These are phyloP conservation scores for Percopsis transmontana DNA, from an alignment of 2,113 vertebrate genomes.

Conservation along the genomic window DNA sequence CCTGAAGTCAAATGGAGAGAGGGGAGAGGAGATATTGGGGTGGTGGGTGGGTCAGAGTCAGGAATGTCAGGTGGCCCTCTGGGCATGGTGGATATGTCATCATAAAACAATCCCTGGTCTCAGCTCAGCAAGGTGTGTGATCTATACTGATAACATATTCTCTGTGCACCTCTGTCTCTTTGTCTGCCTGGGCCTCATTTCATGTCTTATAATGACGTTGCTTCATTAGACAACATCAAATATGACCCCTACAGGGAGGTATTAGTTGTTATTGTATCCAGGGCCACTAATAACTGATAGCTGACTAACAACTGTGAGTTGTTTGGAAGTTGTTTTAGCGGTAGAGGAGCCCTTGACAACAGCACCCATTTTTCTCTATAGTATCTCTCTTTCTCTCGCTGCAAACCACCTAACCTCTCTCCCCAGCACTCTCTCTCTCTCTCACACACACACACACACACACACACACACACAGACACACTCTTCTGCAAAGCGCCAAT, in stretches of 20 bases:
- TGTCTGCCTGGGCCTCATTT: slow-evolving; percentile 9
- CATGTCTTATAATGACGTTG: not conserved
- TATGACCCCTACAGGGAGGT: not conserved
- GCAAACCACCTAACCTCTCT: slow-evolving; percentile 6
- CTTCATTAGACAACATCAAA: not conserved
- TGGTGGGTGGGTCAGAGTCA: slow-evolving; percentile 62
- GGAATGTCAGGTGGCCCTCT: slow-evolving; percentile 83
- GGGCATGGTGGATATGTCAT: slow-evolving; percentile 80
- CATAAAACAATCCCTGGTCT: slow-evolving; percentile 78
- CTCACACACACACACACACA: not conserved
- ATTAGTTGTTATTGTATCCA: not conserved
- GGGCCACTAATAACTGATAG: slow-evolving; percentile 13
- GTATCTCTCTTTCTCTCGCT: not conserved
- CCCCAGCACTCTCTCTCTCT: not conserved
- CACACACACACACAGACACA: slow-evolving; percentile 7
- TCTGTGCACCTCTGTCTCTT: slow-evolving; percentile 32
- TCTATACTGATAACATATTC: slow-evolving; percentile 69
- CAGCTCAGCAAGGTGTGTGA: slow-evolving; percentile 63
- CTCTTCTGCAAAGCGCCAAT: slow-evolving; percentile 31
- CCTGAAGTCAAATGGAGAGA: slow-evolving; percentile 51
- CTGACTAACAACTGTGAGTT: not conserved
- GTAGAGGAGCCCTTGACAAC: too few species aligned
- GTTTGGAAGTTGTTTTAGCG: too few species aligned
- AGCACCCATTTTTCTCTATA: slow-evolving; percentile 3
- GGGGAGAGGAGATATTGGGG: slow-evolving; percentile 2